Conservation (phyloP, 1,140 invertebrate species). For the Apolygus lucorum region DNA sequence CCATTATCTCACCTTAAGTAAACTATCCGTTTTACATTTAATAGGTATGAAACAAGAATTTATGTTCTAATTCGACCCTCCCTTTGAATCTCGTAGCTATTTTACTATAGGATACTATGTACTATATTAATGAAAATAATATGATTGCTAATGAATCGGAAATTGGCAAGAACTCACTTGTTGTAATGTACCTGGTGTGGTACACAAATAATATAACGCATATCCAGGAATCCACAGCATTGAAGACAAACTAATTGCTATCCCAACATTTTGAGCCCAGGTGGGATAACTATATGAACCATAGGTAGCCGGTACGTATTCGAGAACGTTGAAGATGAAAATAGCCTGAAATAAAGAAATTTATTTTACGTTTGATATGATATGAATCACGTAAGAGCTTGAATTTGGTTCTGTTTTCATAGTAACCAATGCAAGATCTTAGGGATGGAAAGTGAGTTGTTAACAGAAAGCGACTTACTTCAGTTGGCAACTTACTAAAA, state of each 20-base stretch:
- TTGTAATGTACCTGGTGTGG: slow-evolving; percentile 43
- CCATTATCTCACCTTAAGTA: too few relatives aligned
- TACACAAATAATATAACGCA: slow-evolving; percentile 48
- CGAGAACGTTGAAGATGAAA: slow-evolving; percentile 56
- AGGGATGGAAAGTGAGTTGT: too few relatives aligned
- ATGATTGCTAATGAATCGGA: not conserved
- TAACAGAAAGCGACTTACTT: too few relatives aligned
- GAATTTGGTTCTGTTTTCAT: too few relatives aligned
- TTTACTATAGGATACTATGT: not conserved
- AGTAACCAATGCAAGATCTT: too few relatives aligned
- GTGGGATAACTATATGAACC: slow-evolving; percentile 59
- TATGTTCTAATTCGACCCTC: not conserved
- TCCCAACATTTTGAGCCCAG: slow-evolving; percentile 63
- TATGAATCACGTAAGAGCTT: too few relatives aligned
- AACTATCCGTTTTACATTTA: not conserved
- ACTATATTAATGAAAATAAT: not conserved
- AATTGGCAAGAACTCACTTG: slow-evolving; percentile 40
- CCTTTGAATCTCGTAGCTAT: not conserved
- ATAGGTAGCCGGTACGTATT: slow-evolving; percentile 58
- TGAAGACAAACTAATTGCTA: slow-evolving; percentile 60
- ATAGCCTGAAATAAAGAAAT: slow-evolving; percentile 53
- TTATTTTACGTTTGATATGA: too few relatives aligned
- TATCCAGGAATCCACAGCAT: slow-evolving; percentile 65
- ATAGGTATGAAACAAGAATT: not conserved
- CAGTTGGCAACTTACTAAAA: too few relatives aligned